Base-by-base conservation (phyloP, 2,888 invertebrate species). In the Argynnis bischoffii region DNA sequence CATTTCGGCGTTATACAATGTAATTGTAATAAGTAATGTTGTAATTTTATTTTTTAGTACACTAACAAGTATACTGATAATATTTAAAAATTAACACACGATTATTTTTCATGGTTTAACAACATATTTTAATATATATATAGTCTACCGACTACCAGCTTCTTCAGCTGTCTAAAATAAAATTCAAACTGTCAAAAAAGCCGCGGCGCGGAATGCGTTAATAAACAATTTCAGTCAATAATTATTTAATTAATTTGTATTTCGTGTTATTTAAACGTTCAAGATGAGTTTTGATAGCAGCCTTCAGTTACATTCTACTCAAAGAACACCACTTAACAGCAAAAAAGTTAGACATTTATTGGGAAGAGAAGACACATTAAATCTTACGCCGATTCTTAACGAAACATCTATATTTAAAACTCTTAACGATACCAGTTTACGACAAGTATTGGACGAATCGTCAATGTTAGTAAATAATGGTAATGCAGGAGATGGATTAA, bases 331-430 rank as follows among this genome's bases (percentile, higher is more conserved):
- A n/a, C 65, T 85, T 26, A 85, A 79, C 76, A 87, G 81, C 75
- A 88, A 83, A 77, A 82, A 88, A 54, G 80, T 81, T 26, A 82
- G 83, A 71, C 87, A 87, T 65, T 76, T 90, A 63, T 70, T 90
- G 63, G 77, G 81, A n/a, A 82, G 87, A 76, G 90, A 92, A 76
- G 91, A 92, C 69, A 87, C 90, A 3, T 76, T 92, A 69, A 91
- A 92, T 74, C 72, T 92, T 65, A 90, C 92, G 64, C 89, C 92
- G 69, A 90, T 92, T 70, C 74, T 87, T n/a, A 90, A 90, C 75
- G 92, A 92, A 72, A 89, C 90, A n/a, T 89, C 90, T 68, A 79
- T 90, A 75, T 90, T 88, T 71, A 91, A 88, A 87, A 89, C 83
- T 72, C 81, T 92, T 11, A 91, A 92, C 69, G 92, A 92, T 74